A percentile compares a stretch with the other conserved stretches of the same genome.
phyloP scores from a whole-genome alignment of 2,888 invertebrate species.

The Griposia aprilina region DNA sequence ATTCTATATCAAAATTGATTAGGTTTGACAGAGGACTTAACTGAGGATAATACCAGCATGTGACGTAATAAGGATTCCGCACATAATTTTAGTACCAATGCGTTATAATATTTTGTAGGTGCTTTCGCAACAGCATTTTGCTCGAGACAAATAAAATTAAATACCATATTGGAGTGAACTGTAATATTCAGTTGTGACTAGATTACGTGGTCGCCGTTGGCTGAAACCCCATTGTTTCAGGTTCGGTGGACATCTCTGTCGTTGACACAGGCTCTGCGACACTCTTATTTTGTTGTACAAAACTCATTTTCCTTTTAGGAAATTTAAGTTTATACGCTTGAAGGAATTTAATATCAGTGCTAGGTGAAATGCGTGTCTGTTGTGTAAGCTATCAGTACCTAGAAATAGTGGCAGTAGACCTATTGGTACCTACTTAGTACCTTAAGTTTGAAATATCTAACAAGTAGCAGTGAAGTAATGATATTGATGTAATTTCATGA shows the following conservation, averaged over 20 bases:
- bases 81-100: background rate
- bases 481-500: too few species aligned
- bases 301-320: slow-evolving; percentile 24
- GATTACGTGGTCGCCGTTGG: slow-evolving; percentile 41
- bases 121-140: slow-evolving; percentile 1
- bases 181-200: slow-evolving; percentile 23
- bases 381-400: slow-evolving; percentile 12
- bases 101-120: background rate
- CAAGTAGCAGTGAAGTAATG: background rate
- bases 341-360: slow-evolving; percentile 23
- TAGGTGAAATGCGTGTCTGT: slow-evolving; percentile 5
- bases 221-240: slow-evolving; percentile 46
- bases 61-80: background rate
- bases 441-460: background rate
- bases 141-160: slow-evolving; percentile 42
- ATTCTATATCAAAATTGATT: background rate
- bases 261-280: slow-evolving; percentile 37
- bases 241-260: slow-evolving; percentile 51
- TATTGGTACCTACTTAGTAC: background rate
- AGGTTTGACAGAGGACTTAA: background rate
- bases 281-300: slow-evolving; percentile 38
- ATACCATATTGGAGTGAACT: slow-evolving; percentile 27
- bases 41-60: background rate
- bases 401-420: background rate
- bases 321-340: slow-evolving; percentile 10